phyloP scores from a whole-genome alignment of 2,888 invertebrate genomes.

The Amphipoea lucens region DNA sequence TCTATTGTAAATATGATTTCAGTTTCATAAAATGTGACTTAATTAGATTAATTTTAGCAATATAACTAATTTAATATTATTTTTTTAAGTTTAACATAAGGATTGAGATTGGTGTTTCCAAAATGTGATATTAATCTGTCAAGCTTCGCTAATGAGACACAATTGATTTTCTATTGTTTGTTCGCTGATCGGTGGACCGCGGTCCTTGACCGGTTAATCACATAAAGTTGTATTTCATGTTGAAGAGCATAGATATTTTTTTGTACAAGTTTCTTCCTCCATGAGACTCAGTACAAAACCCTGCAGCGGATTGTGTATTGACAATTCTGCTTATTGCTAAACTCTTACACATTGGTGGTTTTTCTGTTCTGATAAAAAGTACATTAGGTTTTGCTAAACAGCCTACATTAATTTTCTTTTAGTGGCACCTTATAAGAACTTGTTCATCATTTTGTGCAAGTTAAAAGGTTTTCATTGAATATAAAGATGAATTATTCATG shows the following conservation, averaged over 20 bases:
- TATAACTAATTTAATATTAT: constrained; percentile 46
- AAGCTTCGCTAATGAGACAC: too few relatives aligned
- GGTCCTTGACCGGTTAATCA: too few relatives aligned
- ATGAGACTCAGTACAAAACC: constrained; percentile 36
- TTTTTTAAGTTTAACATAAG: constrained; percentile 52
- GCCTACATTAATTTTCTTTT: background rate
- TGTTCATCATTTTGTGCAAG: background rate
- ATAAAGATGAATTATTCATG: background rate
- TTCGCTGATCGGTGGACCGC: too few relatives aligned
- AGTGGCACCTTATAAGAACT: background rate
- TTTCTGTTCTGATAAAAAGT: constrained; percentile 4
- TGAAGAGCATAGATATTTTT: constrained; percentile 16
- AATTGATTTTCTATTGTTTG: too few relatives aligned
- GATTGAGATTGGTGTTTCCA: constrained; percentile 34
- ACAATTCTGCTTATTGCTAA: constrained; percentile 9
- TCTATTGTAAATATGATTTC: constrained; percentile 67
- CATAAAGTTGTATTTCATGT: constrained; percentile 35
- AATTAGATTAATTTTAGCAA: constrained; percentile 61
- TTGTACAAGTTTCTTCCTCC: constrained; percentile 25
- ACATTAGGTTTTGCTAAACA: background rate
- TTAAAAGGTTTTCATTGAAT: background rate
- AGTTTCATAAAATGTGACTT: constrained; percentile 66
- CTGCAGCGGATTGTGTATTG: constrained; percentile 10
- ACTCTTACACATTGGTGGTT: constrained; percentile 19
- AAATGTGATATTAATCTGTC: constrained; percentile 52